Evolutionary conservation across 2,888 invertebrate species (phyloP).

Genomic region (Uropetala carovei): DNA sequence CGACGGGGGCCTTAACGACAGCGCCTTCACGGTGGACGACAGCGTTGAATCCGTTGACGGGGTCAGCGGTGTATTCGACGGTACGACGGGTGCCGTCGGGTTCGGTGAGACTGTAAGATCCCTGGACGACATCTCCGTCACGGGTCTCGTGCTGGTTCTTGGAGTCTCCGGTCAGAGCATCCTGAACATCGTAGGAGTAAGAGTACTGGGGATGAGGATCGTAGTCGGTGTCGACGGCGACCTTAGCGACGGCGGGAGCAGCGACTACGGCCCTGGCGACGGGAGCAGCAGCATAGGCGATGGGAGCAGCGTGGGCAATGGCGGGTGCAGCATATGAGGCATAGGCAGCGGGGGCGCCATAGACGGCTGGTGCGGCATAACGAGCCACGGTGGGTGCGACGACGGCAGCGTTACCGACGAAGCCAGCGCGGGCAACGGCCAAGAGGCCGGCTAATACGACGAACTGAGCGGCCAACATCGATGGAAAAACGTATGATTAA

Average conservation of each 20-base stretch:
- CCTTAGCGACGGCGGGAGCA: slow-evolving; percentile 66
- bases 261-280: slow-evolving; percentile 66
- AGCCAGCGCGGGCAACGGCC: slow-evolving; percentile 64
- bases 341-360: slow-evolving; percentile 34
- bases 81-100: slow-evolving; percentile 66
- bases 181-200: slow-evolving; percentile 64
- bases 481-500: not conserved
- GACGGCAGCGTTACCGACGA: not conserved
- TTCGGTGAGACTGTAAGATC: slow-evolving; percentile 65
- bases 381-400: slow-evolving; percentile 37
- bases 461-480: not conserved
- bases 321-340: slow-evolving; percentile 41
- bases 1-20: slow-evolving; percentile 55
- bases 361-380: slow-evolving; percentile 43
- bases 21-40: slow-evolving; percentile 65
- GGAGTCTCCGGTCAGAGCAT: slow-evolving; percentile 66
- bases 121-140: slow-evolving; percentile 65
- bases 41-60: slow-evolving; percentile 66
- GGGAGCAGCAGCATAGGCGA: slow-evolving; percentile 49
- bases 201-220: slow-evolving; percentile 66
- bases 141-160: slow-evolving; percentile 65
- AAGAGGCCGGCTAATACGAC: slow-evolving; percentile 65
- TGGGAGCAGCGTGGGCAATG: slow-evolving; percentile 66
- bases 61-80: slow-evolving; percentile 66
- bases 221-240: slow-evolving; percentile 67